phyloP scores from a whole-genome alignment of 2,113 vertebrate genomes.

The Ciconia stormi region DNA sequence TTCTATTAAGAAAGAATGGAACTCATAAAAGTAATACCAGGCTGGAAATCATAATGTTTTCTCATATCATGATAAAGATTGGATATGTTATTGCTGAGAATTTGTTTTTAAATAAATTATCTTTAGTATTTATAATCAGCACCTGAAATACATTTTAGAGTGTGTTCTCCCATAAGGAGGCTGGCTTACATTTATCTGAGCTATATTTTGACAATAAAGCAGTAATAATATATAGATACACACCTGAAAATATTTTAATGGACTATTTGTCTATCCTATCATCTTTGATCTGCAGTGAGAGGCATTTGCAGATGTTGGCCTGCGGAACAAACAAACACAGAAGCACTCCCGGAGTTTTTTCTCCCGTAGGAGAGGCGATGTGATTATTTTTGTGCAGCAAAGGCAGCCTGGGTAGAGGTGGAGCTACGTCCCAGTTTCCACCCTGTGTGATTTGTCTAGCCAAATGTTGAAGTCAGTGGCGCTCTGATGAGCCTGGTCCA shows the following conservation, averaged over 20 bases:
- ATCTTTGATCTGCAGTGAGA: background rate
- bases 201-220: background rate
- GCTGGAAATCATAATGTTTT: background rate
- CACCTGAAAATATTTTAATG: background rate
- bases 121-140: background rate
- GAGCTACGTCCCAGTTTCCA: accelerated
- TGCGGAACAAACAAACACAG: background rate
- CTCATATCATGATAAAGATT: background rate
- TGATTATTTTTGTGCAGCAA: background rate
- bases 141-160: background rate
- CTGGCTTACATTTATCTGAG: background rate
- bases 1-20: background rate
- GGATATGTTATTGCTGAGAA: background rate
- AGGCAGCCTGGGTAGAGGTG: accelerated
- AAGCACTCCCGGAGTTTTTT: background rate
- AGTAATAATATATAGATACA: background rate
- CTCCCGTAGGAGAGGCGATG: accelerated
- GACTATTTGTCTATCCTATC: background rate
- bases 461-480: background rate
- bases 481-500: background rate
- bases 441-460: too few relatives aligned
- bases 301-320: background rate
- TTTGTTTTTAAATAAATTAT: background rate
- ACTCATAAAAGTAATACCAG: slow-evolving; percentile 5
- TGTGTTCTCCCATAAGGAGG: background rate